phyloP scores from a whole-genome alignment of 35 echinoderm and acorn worm genomes.

The Nesometra sesokonis region DNA sequence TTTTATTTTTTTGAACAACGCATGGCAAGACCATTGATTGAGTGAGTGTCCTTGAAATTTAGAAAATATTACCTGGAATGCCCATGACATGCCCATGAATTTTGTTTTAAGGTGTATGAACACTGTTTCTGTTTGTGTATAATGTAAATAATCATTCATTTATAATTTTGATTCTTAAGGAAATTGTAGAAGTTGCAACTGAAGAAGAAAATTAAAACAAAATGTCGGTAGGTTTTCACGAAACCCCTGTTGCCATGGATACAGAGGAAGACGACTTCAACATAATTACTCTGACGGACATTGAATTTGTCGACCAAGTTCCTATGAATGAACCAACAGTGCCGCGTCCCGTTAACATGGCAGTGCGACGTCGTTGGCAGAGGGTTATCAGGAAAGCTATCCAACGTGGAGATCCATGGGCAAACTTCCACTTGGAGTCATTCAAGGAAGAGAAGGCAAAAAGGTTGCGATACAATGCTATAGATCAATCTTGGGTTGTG shows the following conservation, averaged over 20 bases:
- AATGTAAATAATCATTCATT: too few relatives aligned
- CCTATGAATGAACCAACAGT: not conserved
- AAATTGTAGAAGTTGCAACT: too few relatives aligned
- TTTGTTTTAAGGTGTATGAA: too few relatives aligned
- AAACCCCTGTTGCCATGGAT: not conserved
- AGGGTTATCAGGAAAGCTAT: conserved; percentile 42
- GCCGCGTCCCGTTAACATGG: not conserved
- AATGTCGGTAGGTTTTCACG: not conserved
- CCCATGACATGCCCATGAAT: too few relatives aligned
- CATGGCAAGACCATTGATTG: too few relatives aligned
- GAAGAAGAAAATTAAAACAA: too few relatives aligned
- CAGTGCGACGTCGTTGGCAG: conserved; percentile 32
- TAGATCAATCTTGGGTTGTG: conserved; percentile 50
- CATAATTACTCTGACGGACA: not conserved
- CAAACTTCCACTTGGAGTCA: conserved; percentile 60
- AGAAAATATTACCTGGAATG: too few relatives aligned
- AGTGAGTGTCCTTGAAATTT: too few relatives aligned
- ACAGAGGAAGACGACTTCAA: not conserved
- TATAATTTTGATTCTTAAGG: too few relatives aligned
- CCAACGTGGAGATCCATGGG: conserved; percentile 60
- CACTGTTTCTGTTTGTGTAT: too few relatives aligned
- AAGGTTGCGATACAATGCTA: conserved; percentile 69
- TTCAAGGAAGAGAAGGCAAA: conserved; percentile 40
- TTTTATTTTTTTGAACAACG: too few relatives aligned
- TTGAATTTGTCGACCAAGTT: not conserved